Conservation (phyloP, 2,888 invertebrate genomes). For the Xylota segnis region DNA sequence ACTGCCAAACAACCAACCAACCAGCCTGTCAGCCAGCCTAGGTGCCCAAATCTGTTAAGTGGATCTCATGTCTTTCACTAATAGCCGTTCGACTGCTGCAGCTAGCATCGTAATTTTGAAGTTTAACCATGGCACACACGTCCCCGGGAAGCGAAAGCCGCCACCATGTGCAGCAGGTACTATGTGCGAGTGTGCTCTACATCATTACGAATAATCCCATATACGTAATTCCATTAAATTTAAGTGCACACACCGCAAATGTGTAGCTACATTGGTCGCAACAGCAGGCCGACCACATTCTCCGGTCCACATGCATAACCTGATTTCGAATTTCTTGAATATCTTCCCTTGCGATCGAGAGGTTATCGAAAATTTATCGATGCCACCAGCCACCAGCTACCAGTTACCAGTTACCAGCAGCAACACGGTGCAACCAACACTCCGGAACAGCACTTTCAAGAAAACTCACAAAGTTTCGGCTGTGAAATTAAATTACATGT, state of each 20-base stretch:
- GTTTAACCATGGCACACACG: conserved; percentile 63
- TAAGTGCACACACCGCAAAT: conserved; percentile 77
- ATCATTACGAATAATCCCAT: conserved; percentile 73
- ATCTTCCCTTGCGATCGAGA: conserved; percentile 67
- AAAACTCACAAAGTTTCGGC: conserved; percentile 74
- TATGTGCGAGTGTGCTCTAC: conserved; percentile 54
- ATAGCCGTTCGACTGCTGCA: conserved; percentile 47
- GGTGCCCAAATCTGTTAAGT: conserved; percentile 69
- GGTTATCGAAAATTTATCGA: conserved; percentile 72
- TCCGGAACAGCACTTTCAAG: conserved; percentile 52
- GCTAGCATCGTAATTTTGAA: conserved; percentile 69
- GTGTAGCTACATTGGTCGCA: conserved; percentile 60
- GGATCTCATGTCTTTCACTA: conserved; percentile 62
- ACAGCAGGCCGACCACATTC: conserved; percentile 44
- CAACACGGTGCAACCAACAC: conserved; percentile 1
- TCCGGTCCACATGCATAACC: conserved; percentile 37
- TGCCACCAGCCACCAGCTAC: too few species aligned
- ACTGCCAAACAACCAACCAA: conserved; percentile 18
- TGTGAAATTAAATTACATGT: conserved; percentile 76
- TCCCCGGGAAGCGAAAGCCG: conserved; percentile 18
- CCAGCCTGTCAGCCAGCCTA: conserved; percentile 28
- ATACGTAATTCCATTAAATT: conserved; percentile 76
- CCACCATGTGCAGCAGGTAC: too few species aligned
- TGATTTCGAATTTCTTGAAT: conserved; percentile 59
- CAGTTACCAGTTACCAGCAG: too few species aligned